A percentile compares a stretch with the other conserved stretches of the same genome.
Conservation (phyloP, 2,113 vertebrate species). For the Lynx canadensis region DNA sequence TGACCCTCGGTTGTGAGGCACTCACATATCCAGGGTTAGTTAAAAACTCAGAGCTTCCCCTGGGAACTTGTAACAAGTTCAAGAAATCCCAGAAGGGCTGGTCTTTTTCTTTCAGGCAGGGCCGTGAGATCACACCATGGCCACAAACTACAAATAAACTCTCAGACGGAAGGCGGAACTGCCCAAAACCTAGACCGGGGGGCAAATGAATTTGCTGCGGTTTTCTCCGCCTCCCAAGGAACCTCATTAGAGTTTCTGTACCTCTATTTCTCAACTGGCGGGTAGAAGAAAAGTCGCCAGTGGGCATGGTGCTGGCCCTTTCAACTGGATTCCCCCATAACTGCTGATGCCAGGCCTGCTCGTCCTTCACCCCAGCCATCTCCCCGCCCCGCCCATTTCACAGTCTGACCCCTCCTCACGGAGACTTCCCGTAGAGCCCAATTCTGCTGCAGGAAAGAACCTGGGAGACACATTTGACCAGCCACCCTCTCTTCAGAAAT, state of each 20-base stretch:
- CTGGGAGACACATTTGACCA: not conserved
- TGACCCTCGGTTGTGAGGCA: not conserved
- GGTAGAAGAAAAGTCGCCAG: too few species aligned
- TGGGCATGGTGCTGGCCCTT: not conserved
- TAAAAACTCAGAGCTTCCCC: not conserved
- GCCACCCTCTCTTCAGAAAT: not conserved
- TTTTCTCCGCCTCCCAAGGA: not conserved
- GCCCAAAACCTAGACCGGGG: too few species aligned
- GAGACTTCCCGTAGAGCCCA: not conserved
- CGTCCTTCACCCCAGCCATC: rapidly evolving
- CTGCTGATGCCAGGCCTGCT: not conserved
- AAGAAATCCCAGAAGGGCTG: not conserved
- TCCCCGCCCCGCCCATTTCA: rapidly evolving
- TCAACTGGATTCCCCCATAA: rapidly evolving
- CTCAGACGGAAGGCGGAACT: not conserved
- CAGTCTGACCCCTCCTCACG: not conserved
- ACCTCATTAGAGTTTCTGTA: not conserved
- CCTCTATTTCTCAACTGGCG: too few species aligned
- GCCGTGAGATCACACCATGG: not conserved
- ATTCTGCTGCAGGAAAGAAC: not conserved
- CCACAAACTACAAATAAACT: not conserved
- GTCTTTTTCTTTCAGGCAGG: not conserved
- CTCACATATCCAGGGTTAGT: rapidly evolving
- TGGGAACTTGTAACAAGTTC: not conserved
- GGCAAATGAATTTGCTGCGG: not conserved